Base-by-base conservation (phyloP, 2,113 vertebrate species). In the Melanostigma gelatinosum region DNA sequence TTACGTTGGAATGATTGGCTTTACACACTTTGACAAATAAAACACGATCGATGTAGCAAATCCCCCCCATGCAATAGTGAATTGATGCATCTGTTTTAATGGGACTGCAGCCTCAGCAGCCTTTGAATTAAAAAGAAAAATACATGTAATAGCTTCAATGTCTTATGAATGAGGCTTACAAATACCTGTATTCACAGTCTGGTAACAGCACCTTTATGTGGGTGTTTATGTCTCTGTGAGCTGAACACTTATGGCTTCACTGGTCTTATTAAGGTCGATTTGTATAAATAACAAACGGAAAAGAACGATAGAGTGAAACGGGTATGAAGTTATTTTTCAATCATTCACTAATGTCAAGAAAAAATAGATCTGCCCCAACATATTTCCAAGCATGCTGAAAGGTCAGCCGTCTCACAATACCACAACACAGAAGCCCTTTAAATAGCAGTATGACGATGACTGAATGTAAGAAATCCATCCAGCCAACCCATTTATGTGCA, bases 401-500 rank as follows among this genome's bases (percentile, higher is more conserved):
- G 16, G 40, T 71, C 52, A 36, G 32, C 32, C 13, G 48, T 58
- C 34, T 67, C 42, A 61, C 15, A 75, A 60, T 70, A 67, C 6
- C 13, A 24, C 40, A 34, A 10, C 57, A 52, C 24, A 58, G 27
- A 29, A 48, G n/a, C 50, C 22, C 2, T 74, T 64, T 65, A 46
- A 36, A 40, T 65, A 64, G 74, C 22, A 54, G 8, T 36, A 29
- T 57, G 24, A 81, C 24, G 18, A 40, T 75, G 22, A 57, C 46
- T 34, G 11, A 20, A 27, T 65, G 12, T 22, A 38, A 52, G 24
- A 44, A 42, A 13, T 13, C 34, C 13, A 38, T 27, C 10, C 38
- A 40, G 24, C 44, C 44, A 5, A 29, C 36, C 22, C 9, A 48
- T 71, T 74, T 36, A 27, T 50, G 2, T 12, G 22, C 48, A 69